Base-by-base conservation (phyloP, 2,888 invertebrate genomes). In the Muscina levida region DNA sequence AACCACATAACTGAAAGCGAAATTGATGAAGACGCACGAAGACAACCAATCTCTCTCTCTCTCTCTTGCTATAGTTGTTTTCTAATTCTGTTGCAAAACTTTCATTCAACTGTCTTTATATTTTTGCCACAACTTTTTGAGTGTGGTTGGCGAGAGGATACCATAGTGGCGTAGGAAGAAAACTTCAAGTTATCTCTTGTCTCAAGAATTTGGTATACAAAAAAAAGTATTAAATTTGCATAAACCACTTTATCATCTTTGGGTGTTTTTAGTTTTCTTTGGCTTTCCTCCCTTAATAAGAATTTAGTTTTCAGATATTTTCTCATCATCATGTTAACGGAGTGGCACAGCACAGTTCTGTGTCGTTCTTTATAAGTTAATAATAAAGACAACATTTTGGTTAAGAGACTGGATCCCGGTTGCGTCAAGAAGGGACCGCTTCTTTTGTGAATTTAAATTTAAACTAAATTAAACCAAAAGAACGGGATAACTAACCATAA, bases 161-260 rank as follows among this genome's bases (percentile, higher is more conserved):
- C 15, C 11, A 5, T 4, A 51, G n/a, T n/a, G 22, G 22, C 11
- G 46, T 15, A 5, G 19, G 51, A 51, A 6, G 13, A 37, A 68
- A 62, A 39, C 44, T 76, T 76, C 56, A 56, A n/a, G n/a, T 42
- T 4, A 2, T 57, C 56, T n/a, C 44, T 2, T 44, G n/a, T n/a
- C 15, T 46, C 46, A 46, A 4, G 13, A 13, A 15, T 46, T 46
- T 24, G 24, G 19, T 48, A 56, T 62, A 22, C n/a, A 79, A 75
- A 72, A 5, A 31, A 5, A 31, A n/a, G n/a, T 75, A 72, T 76
- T 65, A 72, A 76, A 70, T 76, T 79, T 79, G 70, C 79, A 76
- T 76, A 76, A 72, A 79, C 68, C 68, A 72, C 65, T 76, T 79
- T 19, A 70, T 70, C 48, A 56, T 66, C 26, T 19, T 42, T 42